These are phyloP conservation scores for Leptinotarsa defecta DNA, from an alignment of 1,140 invertebrate genomes.

Conservation along the genomic window DNA sequence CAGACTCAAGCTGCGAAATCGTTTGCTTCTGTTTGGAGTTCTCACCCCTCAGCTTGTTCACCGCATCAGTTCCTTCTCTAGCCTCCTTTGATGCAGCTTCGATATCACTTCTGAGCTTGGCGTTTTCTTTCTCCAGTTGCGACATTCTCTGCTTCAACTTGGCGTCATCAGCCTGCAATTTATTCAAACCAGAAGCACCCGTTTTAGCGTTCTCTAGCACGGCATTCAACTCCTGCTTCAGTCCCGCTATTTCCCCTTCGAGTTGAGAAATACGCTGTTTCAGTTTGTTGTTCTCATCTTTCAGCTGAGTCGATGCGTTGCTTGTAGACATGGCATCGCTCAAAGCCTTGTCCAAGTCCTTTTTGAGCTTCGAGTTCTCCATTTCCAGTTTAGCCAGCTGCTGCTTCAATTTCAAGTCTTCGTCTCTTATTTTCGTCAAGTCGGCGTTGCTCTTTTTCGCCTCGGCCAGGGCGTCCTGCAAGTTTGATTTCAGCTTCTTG, in stretches of 20 bases:
- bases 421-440: constrained; percentile 23
- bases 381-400: constrained; percentile 31
- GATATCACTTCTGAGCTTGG: constrained; percentile 27
- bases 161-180: constrained; percentile 31
- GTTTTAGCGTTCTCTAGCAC: constrained; percentile 35
- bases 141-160: constrained; percentile 31
- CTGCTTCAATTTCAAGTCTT: constrained; percentile 33
- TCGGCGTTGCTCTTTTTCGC: constrained; percentile 2
- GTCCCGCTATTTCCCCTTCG: constrained; percentile 28
- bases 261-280: constrained; percentile 34
- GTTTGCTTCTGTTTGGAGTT: constrained; percentile 32
- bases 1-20: constrained; percentile 30
- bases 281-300: constrained; percentile 31
- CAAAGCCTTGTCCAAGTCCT: constrained; percentile 29
- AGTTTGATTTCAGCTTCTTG: constrained; percentile 30
- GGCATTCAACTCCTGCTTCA: constrained; percentile 35
- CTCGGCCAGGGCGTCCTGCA: constrained; percentile 10
- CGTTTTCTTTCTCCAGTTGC: constrained; percentile 32
- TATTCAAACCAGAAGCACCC: constrained; percentile 16
- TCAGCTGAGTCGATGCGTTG: neutral
- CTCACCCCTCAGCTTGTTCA: constrained; percentile 25
- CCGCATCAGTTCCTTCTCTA: constrained; percentile 15
- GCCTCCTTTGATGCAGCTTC: constrained; percentile 28
- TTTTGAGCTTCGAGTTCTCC: constrained; percentile 29
- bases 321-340: constrained; percentile 11